These are phyloP conservation scores for Exocentrus adspersus DNA, from an alignment of 2,888 invertebrate species.

Conservation along the genomic window DNA sequence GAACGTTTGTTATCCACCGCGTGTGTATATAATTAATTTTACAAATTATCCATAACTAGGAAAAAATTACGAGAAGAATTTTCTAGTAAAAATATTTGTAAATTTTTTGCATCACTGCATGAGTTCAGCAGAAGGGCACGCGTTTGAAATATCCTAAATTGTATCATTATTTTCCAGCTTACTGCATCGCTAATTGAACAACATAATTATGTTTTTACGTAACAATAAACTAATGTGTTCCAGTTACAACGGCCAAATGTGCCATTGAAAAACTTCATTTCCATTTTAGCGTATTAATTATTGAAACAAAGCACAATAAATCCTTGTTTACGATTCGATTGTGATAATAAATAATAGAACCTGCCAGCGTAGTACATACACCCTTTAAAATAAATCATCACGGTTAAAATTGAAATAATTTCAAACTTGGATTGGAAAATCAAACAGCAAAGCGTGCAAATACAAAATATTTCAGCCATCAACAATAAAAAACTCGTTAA, in stretches of 20 bases:
- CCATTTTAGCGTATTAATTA: not conserved
- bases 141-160: no score
- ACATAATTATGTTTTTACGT: not conserved
- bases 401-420: constrained; percentile 18
- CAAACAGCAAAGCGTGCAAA: not conserved
- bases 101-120: not conserved
- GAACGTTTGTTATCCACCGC: no score
- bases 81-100: not conserved
- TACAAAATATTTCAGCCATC: no score
- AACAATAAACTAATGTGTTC: not conserved
- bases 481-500: no score
- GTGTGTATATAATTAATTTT: no score
- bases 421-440: not conserved
- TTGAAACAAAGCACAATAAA: not conserved
- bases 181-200: not conserved
- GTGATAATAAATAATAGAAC: not conserved
- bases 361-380: not conserved
- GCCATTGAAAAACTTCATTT: not conserved
- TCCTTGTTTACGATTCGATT: not conserved
- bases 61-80: no score
- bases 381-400: constrained; percentile 14
- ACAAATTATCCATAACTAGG: no score
- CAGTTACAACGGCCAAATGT: not conserved
- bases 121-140: not conserved
- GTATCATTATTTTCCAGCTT: not conserved